Evolutionary conservation across 1,140 invertebrate species (phyloP).

Genomic region (Trichogramma pretiosum): DNA sequence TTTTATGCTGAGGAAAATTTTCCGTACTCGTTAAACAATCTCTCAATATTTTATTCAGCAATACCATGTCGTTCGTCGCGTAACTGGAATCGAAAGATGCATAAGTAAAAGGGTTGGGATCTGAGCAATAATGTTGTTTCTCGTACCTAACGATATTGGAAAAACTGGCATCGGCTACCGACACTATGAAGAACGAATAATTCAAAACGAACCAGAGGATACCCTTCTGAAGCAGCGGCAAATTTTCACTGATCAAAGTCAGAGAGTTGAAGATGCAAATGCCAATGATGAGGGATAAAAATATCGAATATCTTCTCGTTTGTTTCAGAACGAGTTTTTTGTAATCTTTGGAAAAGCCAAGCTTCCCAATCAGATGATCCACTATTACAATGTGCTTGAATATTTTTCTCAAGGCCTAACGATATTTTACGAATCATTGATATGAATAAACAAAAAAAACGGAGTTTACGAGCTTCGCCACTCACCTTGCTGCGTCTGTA

Average conservation of each 20-base stretch:
- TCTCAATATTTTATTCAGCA: slow-evolving; percentile 1
- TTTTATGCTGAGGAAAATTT: too few species aligned
- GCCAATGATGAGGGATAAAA: too few species aligned
- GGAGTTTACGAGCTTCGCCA: background rate
- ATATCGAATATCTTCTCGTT: too few species aligned
- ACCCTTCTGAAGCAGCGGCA: background rate
- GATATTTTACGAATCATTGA: too few species aligned
- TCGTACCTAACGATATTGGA: slow-evolving; percentile 22
- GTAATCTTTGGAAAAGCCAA: too few species aligned
- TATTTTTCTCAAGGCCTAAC: too few species aligned
- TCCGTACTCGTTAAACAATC: background rate
- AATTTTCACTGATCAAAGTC: too few species aligned
- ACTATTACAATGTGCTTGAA: too few species aligned
- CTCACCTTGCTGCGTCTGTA: background rate
- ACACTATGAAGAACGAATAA: slow-evolving; percentile 7
- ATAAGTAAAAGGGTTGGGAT: background rate
- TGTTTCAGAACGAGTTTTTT: too few species aligned
- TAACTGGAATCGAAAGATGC: slow-evolving; percentile 1
- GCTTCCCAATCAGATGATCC: too few species aligned
- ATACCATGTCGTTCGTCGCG: background rate
- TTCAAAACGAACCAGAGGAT: background rate
- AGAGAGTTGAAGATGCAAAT: too few species aligned
- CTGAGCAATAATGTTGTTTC: background rate
- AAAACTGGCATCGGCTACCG: slow-evolving; percentile 18
- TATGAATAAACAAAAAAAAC: background rate